These are phyloP conservation scores for Girardia tigrina DNA, from an alignment of 2,888 invertebrate genomes.

Conservation along the genomic window DNA sequence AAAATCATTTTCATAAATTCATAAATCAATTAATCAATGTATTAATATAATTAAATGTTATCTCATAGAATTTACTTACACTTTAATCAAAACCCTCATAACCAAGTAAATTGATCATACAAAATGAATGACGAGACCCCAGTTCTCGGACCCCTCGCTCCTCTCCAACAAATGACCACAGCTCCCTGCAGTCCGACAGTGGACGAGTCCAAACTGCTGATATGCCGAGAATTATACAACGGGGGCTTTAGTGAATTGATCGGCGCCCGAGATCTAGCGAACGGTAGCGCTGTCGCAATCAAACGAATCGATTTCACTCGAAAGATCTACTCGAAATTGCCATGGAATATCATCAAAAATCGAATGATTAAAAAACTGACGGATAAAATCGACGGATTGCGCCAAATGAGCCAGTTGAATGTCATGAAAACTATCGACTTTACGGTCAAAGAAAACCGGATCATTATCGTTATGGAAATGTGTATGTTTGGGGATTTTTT, in stretches of 20 bases:
- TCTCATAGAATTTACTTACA: too few species aligned
- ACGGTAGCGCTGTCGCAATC: conserved; percentile 1
- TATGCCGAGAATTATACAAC: background rate
- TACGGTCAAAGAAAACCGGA: background rate
- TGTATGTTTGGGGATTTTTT: conserved; percentile 17
- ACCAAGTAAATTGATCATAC: background rate
- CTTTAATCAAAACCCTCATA: background rate
- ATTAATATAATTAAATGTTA: background rate
- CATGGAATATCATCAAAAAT: conserved; percentile 4
- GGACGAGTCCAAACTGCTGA: background rate
- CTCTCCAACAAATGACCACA: background rate
- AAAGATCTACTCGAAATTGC: background rate
- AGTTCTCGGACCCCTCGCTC: background rate
- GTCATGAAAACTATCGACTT: conserved; percentile 12
- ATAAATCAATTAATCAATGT: background rate
- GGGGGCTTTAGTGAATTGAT: conserved; percentile 7
- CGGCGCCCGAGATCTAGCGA: background rate
- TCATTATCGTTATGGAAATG: conserved; percentile 7
- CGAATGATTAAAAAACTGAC: conserved; percentile 4
- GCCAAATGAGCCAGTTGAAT: background rate
- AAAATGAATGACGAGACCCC: conserved; percentile 1
- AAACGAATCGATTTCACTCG: conserved; percentile 9
- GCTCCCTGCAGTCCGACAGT: background rate
- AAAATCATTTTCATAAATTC: too few species aligned
- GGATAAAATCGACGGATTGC: background rate